A percentile compares a stretch with the other conserved stretches of the same genome.
Evolutionary conservation across 2,113 vertebrate genomes (phyloP).

Genomic region (Leptobrachium leishanense): DNA sequence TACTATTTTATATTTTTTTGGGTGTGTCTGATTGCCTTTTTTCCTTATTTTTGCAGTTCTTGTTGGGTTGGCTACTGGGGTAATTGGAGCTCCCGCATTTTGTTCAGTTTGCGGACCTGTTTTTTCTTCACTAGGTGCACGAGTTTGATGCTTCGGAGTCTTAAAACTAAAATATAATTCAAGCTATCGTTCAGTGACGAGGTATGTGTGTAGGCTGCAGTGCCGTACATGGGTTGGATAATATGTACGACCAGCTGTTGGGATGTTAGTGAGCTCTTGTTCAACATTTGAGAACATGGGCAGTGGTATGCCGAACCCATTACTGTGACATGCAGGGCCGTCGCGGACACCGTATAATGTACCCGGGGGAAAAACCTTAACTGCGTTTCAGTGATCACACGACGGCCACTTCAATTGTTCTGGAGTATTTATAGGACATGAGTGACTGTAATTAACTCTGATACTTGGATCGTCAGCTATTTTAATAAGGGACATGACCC

Average conservation of each 20-base stretch:
- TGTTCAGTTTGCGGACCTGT: no score
- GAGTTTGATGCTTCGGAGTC: no score
- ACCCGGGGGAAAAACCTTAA: conserved; percentile 6
- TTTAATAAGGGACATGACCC: not conserved
- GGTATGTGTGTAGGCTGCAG: not conserved
- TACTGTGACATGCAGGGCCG: not conserved
- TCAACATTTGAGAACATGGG: not conserved
- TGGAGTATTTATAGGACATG: conserved; percentile 13
- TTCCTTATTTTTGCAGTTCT: no score
- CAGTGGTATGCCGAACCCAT: conserved; percentile 6
- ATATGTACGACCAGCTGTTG: conserved; percentile 10
- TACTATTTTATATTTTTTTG: no score
- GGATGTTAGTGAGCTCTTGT: conserved; percentile 5
- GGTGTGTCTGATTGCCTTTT: no score
- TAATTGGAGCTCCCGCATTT: no score
- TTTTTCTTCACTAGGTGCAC: no score
- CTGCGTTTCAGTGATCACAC: not conserved
- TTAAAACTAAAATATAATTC: no score
- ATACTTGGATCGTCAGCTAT: not conserved
- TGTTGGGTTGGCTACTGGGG: no score
- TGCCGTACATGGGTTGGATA: conserved; percentile 10
- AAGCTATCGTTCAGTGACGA: no score
- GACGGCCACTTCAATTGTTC: conserved; percentile 13
- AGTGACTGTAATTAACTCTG: conserved; percentile 15
- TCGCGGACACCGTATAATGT: conserved; percentile 4